Evolutionary conservation across 1,140 invertebrate species (phyloP), one percentile per base, ranked within the genome.

Genomic region (Saccostrea cuccullata): DNA sequence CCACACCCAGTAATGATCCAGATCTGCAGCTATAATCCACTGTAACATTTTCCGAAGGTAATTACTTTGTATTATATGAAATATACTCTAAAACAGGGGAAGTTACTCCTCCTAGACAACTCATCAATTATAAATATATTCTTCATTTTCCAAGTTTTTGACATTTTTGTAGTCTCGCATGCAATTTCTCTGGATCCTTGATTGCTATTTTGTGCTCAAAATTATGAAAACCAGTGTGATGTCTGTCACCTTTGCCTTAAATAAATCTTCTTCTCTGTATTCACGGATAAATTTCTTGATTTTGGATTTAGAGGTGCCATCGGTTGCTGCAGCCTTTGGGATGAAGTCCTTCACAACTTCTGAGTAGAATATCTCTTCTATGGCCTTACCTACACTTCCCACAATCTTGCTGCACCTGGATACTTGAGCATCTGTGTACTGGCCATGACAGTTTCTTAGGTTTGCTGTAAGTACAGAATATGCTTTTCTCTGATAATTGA

Each of bases 371-470:
- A 86, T 85, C 36, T 86, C 84, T 26, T 90, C 89, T 3, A 90
- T 40, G 2, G 55, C 84, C 64, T 89, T 85, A n/a, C 89, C 89
- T 56, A 90, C 15, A 6, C 83, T 90, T 5, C 89, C 89, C n/a
- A 84, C 30, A 82, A 87, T 90, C 20, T 83, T 82, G 82, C 82
- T 90, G 56, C 89, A 82, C 17, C 82, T 84, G 15, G 55, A 47
- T n/a, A 87, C 70, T 58, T 87, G 86, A 13, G 23, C 9, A 64
- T 90, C 89, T 82, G 84, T 87, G 47, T 90, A 90, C 86, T 90
- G 89, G 8, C 89, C 89, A 67, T 86, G 84, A 26, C 67, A 47
- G 23, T 85, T 58, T n/a, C 87, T 84, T 87, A 55, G 70, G 87
- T 70, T 70, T 70, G 64, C 64, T 70, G 64, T 70, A 23, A 70